phyloP scores from a whole-genome alignment of 2,888 invertebrate species.

The Campoplex nolae region DNA sequence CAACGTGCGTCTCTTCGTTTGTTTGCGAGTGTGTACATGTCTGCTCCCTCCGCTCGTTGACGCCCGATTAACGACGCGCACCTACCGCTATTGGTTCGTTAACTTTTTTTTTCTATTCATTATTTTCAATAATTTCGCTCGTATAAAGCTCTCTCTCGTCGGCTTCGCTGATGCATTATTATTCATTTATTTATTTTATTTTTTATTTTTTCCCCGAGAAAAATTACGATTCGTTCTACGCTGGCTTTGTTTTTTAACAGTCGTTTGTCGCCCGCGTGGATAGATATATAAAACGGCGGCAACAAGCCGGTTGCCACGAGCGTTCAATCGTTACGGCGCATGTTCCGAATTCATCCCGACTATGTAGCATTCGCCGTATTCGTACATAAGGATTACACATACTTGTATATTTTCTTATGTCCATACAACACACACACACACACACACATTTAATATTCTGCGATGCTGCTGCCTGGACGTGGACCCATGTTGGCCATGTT shows the following conservation, averaged over 20 bases:
- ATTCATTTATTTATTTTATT: not conserved
- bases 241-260: conserved; percentile 11
- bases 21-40: conserved; percentile 26
- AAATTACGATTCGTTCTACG: not conserved
- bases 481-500: conserved; percentile 52
- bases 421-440: not conserved
- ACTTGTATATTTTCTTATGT: not conserved
- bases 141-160: not conserved
- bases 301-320: conserved; percentile 64
- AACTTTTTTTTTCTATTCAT: conserved; percentile 19
- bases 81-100: conserved; percentile 62
- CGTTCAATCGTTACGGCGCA: conserved; percentile 63
- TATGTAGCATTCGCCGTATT: conserved; percentile 7
- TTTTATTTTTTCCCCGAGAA: not conserved
- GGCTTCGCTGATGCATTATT: not conserved
- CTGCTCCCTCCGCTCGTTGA: conserved; percentile 10
- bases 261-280: conserved; percentile 47
- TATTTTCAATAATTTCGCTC: not conserved
- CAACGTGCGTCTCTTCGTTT: conserved; percentile 5
- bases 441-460: conserved; percentile 2
- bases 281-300: conserved; percentile 46
- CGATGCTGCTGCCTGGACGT: conserved; percentile 55
- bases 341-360: conserved; percentile 64
- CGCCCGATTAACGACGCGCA: conserved; percentile 47
- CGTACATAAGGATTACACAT: not conserved